These are phyloP conservation scores for Sialis fuliginosa DNA, from an alignment of 2,888 invertebrate genomes.

Conservation along the genomic window DNA sequence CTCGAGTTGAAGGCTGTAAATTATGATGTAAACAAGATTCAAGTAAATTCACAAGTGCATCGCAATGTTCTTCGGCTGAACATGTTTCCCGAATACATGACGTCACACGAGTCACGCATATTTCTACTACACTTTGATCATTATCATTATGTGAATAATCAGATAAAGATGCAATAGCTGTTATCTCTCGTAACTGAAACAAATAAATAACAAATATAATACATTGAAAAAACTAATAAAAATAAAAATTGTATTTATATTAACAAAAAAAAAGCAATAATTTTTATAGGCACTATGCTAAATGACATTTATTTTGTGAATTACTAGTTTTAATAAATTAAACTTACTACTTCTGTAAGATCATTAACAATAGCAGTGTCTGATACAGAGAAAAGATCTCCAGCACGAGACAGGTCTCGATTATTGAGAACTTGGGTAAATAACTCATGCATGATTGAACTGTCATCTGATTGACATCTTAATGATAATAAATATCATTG, in stretches of 20 bases:
- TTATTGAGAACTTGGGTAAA: slow-evolving; percentile 79
- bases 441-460: slow-evolving; percentile 60
- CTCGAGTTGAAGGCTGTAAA: slow-evolving; percentile 55
- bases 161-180: slow-evolving; percentile 63
- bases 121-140: slow-evolving; percentile 89
- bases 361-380: slow-evolving; percentile 76
- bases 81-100: slow-evolving; percentile 81
- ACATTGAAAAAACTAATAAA: too few species aligned
- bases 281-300: too few species aligned
- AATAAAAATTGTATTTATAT: too few species aligned
- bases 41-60: slow-evolving; percentile 63
- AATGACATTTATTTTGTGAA: too few species aligned
- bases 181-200: slow-evolving; percentile 50
- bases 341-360: slow-evolving; percentile 63
- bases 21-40: slow-evolving; percentile 82
- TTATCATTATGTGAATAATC: slow-evolving; percentile 76
- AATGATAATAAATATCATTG: not conserved
- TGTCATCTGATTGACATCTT: slow-evolving; percentile 1
- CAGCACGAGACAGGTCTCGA: slow-evolving; percentile 77
- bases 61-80: slow-evolving; percentile 72
- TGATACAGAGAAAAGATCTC: slow-evolving; percentile 75
- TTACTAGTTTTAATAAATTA: not conserved
- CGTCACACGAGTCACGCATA: slow-evolving; percentile 79
- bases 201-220: slow-evolving; percentile 14
- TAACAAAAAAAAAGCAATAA: too few species aligned